Evolutionary conservation across 2,888 invertebrate species (phyloP).

Genomic region (Stramonita haemastoma): DNA sequence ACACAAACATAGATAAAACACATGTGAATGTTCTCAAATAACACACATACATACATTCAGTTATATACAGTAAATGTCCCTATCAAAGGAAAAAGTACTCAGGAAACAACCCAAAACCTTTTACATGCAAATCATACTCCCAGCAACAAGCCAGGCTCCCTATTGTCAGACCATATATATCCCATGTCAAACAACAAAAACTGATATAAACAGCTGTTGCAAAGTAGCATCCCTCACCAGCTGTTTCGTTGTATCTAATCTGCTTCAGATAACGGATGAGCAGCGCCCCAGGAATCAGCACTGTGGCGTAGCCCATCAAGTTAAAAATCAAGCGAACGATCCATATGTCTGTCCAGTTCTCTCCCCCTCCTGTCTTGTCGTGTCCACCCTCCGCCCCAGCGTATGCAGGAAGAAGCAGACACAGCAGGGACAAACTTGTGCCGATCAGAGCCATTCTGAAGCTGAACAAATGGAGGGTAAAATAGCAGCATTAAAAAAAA

Average conservation of each 20-base stretch:
- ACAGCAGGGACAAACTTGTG: conserved; percentile 5
- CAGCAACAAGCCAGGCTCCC: no score
- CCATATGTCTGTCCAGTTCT: conserved; percentile 81
- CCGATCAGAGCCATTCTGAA: conserved; percentile 37
- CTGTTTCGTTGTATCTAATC: conserved; percentile 85
- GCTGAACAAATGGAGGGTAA: not conserved
- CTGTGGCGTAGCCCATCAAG: conserved; percentile 90
- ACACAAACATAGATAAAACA: no score
- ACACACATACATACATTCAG: not conserved
- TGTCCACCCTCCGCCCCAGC: conserved; percentile 18
- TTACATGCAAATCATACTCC: no score
- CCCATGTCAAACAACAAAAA: no score
- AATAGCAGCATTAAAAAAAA: no score
- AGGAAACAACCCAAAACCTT: no score
- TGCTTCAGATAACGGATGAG: conserved; percentile 88
- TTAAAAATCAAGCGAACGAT: conserved; percentile 87
- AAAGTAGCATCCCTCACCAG: conserved; percentile 80
- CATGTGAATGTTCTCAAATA: not conserved
- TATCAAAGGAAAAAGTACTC: not conserved
- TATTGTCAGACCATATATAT: no score
- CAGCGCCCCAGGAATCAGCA: conserved; percentile 90
- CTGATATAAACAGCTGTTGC: not conserved
- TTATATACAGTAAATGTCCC: not conserved
- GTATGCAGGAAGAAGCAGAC: conserved; percentile 26
- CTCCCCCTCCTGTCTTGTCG: conserved; percentile 33